Percentiles rank a stretch among this genome's conserved stretches.
These are phyloP conservation scores for Silurus asotus DNA, from an alignment of 2,113 vertebrate species.

Conservation along the genomic window DNA sequence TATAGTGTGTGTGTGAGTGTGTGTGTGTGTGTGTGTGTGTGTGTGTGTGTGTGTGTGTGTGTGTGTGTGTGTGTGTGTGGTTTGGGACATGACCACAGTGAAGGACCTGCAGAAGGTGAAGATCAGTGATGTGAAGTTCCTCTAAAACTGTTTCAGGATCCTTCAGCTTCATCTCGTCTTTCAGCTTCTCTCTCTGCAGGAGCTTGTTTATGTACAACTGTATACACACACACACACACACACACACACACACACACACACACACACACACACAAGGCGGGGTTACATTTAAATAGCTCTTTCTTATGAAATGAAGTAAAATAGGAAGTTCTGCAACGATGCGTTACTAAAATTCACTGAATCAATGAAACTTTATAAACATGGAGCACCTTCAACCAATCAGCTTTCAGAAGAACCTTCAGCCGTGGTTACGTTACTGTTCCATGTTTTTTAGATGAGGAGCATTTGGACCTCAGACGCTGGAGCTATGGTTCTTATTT, in stretches of 20 bases:
- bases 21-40: neutral
- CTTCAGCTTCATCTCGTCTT: constrained; percentile 77
- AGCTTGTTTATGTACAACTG: constrained; percentile 83
- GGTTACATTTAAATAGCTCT: no score
- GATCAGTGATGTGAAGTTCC: constrained; percentile 67
- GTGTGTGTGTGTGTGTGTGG: neutral
- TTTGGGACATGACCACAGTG: constrained; percentile 1
- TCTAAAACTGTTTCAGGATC: constrained; percentile 79
- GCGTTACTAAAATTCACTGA: neutral
- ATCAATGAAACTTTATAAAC: neutral
- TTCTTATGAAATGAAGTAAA: neutral
- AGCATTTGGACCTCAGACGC: no score
- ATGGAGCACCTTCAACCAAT: neutral
- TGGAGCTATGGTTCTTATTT: neutral
- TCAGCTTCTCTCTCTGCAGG: constrained; percentile 73
- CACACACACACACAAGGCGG: neutral
- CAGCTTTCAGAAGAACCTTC: neutral
- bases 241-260: constrained; percentile 14
- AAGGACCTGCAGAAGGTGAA: constrained; percentile 74
- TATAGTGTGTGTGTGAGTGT: neutral
- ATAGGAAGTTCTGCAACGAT: neutral
- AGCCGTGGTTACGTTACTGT: neutral
- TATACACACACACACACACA: constrained; percentile 8
- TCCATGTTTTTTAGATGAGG: neutral
- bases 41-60: neutral